These are phyloP conservation scores for Nasonia longicornis DNA, from an alignment of 1,140 invertebrate genomes.

Conservation along the genomic window DNA sequence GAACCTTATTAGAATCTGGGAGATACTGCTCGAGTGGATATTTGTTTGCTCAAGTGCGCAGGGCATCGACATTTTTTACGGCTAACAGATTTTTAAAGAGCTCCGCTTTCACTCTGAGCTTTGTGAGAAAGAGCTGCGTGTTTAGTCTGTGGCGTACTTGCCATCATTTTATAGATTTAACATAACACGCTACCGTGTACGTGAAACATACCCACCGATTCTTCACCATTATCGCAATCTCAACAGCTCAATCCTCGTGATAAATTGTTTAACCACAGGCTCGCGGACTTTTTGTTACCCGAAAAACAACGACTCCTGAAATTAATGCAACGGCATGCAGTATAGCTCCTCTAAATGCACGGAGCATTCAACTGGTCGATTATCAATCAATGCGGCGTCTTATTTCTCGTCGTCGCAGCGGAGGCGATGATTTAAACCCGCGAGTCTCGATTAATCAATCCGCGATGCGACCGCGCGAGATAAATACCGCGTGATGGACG, in stretches of 20 bases:
- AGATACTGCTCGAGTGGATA: neutral
- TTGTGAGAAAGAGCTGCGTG: neutral
- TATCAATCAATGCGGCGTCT: slow-evolving; percentile 11
- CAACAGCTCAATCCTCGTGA: neutral
- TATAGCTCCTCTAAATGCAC: slow-evolving; percentile 11
- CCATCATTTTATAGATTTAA: no score
- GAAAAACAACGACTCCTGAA: neutral
- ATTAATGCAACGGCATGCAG: slow-evolving; percentile 16
- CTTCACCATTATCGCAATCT: neutral
- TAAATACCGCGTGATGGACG: slow-evolving; percentile 2
- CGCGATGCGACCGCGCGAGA: neutral
- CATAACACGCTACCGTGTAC: neutral
- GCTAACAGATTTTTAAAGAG: neutral
- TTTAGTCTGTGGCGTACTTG: neutral
- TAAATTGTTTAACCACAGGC: no score
- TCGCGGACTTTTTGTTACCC: neutral
- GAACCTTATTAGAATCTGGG: neutral
- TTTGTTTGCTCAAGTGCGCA: neutral
- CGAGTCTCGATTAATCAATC: slow-evolving; percentile 29
- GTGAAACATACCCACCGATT: neutral
- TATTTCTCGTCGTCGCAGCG: no score
- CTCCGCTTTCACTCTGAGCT: neutral
- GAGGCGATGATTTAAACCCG: slow-evolving; percentile 17
- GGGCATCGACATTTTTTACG: neutral
- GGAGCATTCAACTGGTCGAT: neutral